Percentiles rank a stretch among this genome's conserved stretches.
Evolutionary conservation across 92 coral and sea anemone species (phyloP).

Genomic region (Zoanthus gigantus): DNA sequence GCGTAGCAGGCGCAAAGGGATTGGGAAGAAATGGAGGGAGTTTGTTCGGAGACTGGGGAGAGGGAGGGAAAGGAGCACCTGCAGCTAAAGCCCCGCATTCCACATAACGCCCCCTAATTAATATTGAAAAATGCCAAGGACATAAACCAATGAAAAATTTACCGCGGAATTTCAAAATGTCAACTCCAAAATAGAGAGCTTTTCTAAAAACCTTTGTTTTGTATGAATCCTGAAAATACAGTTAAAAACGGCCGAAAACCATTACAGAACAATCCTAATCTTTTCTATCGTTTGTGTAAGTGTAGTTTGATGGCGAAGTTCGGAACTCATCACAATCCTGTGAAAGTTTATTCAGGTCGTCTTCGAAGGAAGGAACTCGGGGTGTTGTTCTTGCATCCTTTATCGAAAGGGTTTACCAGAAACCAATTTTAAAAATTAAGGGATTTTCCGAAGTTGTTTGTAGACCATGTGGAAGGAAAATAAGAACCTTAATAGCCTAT

Average conservation of each 20-base stretch:
- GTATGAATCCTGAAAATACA: background rate
- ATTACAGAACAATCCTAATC: background rate
- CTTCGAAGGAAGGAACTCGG: background rate
- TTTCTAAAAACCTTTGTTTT: background rate
- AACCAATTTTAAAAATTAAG: background rate
- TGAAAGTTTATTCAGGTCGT: background rate
- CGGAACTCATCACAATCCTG: background rate
- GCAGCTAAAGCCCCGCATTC: too few species aligned
- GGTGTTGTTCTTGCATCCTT: background rate
- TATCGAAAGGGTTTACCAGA: background rate
- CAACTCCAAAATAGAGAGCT: too few species aligned
- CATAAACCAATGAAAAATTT: too few species aligned
- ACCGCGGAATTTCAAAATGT: too few species aligned
- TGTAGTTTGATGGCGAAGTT: background rate
- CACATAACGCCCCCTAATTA: too few species aligned
- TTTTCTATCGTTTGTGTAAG: background rate
- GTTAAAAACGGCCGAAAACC: background rate
- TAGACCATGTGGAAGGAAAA: background rate
- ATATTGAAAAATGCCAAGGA: too few species aligned
- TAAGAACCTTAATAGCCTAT: background rate
- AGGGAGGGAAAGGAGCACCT: too few species aligned
- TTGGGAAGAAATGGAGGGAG: too few species aligned
- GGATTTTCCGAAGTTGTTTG: background rate
- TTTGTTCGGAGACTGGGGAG: too few species aligned
- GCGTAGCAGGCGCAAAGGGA: too few species aligned